Conservation (phyloP, 1,140 invertebrate genomes). For the Heliconius melpomene region DNA sequence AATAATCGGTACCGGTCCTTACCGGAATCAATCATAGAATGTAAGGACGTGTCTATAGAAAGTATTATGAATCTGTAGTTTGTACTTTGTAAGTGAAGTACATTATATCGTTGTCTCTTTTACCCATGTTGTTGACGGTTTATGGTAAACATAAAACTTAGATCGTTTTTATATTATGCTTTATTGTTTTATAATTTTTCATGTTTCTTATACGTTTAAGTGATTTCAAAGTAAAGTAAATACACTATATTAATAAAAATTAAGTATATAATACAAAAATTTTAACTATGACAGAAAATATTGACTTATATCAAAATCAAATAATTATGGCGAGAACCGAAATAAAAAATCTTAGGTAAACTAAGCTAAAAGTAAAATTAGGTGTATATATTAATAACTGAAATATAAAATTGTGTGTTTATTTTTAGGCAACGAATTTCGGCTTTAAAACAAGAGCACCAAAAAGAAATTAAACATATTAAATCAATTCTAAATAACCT, state of each 20-base stretch:
- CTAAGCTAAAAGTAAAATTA: background rate
- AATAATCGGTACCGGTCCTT: constrained; percentile 4
- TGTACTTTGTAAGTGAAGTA: background rate
- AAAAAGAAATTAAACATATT: constrained; percentile 67
- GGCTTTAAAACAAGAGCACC: constrained; percentile 67
- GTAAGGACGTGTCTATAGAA: background rate
- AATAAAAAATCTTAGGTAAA: constrained; percentile 70
- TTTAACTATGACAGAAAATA: constrained; percentile 56
- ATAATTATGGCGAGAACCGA: constrained; percentile 69
- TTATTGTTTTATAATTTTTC: background rate
- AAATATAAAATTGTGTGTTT: background rate
- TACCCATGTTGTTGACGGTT: constrained; percentile 14
- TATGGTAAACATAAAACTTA: constrained; percentile 18
- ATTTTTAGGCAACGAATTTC: constrained; percentile 59
- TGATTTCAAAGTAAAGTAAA: background rate
- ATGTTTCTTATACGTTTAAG: background rate
- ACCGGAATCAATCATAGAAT: background rate
- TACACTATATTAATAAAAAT: background rate
- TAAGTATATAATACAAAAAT: constrained; percentile 4
- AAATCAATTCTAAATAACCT: constrained; percentile 57
- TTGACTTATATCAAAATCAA: constrained; percentile 64
- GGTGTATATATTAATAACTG: background rate
- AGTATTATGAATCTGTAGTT: constrained; percentile 8
- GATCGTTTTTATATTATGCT: background rate
- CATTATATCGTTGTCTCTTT: background rate